Base-by-base conservation (phyloP, 2,797 vertebrate species). In the Delichon dasypus region DNA sequence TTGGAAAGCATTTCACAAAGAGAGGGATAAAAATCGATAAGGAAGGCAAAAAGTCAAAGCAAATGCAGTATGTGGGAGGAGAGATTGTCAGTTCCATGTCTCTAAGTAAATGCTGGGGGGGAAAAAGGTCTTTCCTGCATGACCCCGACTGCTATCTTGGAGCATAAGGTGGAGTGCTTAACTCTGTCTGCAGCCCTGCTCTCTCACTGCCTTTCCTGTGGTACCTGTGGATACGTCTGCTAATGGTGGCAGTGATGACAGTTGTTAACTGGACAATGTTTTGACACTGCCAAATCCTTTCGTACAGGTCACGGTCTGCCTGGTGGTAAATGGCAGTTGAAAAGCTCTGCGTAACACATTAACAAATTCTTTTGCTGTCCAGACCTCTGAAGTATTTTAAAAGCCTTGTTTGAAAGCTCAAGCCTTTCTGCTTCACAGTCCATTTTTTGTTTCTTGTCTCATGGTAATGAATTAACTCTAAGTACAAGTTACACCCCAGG, bases 341-440 rank as follows among this genome's bases (percentile, higher is more conserved):
- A 95, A 75, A 66, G 32, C 58, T 76, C 54, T 78, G 6, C 20
- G 29, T 55, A 89, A n/a, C 13, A 27, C 62, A 60, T 92, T 86
- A 95, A 81, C 32, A 92, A 91, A 84, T 90, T 73, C 27, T 91
- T 91, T 48, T 45, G 10, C 66, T 88, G 48, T 58, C 44, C 89
- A 83, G 60, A 78, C 29, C 29, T 48, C 65, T 86, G 30, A 84
- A 84, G n/a, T 84, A 57, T 73, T 94, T 94, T 86, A 42, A 93
- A 90, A 93, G 34, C 58, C 29, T 38, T 48, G 13, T 75, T 87
- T 89, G 55, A 93, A 93, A 86, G 20, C 16, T 84, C 32, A 26
- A 21, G 21, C 32, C 94, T 95, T 95, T 91, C 74, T 96, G 66
- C 47, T 83, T 73, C 60, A 74, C 60, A 77, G 16, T 16, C 26